Evolutionary conservation across 2,888 invertebrate genomes (phyloP).

Genomic region (Orchesella flavescens): DNA sequence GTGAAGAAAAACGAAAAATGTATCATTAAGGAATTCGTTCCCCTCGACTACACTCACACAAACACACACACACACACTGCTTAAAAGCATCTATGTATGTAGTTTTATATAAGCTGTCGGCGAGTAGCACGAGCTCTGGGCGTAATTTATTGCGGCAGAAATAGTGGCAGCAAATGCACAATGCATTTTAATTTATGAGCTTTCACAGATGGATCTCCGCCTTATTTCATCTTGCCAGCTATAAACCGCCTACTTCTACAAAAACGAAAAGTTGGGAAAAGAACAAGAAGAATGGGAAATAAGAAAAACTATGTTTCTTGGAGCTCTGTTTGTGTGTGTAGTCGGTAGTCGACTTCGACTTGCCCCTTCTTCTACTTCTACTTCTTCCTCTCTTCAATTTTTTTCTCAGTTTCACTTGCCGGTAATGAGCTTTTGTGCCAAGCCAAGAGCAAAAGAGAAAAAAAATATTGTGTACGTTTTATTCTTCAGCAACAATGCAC

Average conservation of each 20-base stretch:
- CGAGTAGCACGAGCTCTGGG: slow-evolving; percentile 21
- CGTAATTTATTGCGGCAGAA: slow-evolving; percentile 51
- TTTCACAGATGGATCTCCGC: slow-evolving; percentile 58
- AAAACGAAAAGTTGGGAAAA: not conserved
- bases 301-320: slow-evolving; percentile 17
- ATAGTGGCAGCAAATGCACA: slow-evolving; percentile 55
- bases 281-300: not conserved
- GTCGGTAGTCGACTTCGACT: not conserved
- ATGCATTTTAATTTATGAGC: slow-evolving; percentile 59
- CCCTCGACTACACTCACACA: slow-evolving; percentile 21
- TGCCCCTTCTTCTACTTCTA: not conserved
- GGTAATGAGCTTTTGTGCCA: slow-evolving; percentile 51
- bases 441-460: slow-evolving; percentile 24
- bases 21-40: slow-evolving; percentile 51
- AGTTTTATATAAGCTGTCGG: not conserved
- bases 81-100: too few species aligned
- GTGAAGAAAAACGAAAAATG: slow-evolving; percentile 7
- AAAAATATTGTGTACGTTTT: slow-evolving; percentile 15
- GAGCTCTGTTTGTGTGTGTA: not conserved
- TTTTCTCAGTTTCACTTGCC: slow-evolving; percentile 36
- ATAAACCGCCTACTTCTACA: slow-evolving; percentile 39
- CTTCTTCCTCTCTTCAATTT: not conserved
- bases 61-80: not conserved
- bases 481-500: slow-evolving; percentile 18
- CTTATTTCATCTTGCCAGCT: slow-evolving; percentile 48